phyloP scores from a whole-genome alignment of 2,113 vertebrate genomes.

The Ondatra zibethicus region DNA sequence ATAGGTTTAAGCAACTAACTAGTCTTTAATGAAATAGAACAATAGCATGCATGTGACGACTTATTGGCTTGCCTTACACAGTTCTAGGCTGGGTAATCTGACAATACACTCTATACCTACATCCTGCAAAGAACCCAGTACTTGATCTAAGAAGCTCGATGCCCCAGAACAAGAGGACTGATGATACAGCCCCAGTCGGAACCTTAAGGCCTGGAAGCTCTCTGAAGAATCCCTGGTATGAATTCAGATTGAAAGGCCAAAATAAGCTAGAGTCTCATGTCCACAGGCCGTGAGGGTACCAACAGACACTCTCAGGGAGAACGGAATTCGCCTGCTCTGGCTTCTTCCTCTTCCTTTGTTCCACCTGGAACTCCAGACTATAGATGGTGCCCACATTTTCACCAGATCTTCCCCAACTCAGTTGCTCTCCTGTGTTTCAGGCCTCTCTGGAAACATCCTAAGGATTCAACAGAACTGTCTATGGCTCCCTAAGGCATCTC shows the following conservation, averaged over 20 bases:
- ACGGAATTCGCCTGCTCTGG: not conserved
- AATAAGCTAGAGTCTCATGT: not conserved
- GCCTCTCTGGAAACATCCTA: not conserved
- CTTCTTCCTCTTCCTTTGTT: not conserved
- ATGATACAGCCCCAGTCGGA: not conserved
- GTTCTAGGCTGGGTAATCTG: not conserved
- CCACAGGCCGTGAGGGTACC: no score
- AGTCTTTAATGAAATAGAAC: not conserved
- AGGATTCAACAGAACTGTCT: not conserved
- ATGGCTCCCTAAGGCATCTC: not conserved
- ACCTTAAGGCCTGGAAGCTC: not conserved
- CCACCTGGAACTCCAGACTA: not conserved
- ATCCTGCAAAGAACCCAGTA: not conserved
- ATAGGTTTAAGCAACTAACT: not conserved
- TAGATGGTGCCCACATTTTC: not conserved
- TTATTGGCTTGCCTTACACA: not conserved
- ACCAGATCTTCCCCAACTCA: not conserved
- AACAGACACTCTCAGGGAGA: not conserved
- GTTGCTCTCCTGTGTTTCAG: not conserved
- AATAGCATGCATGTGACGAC: not conserved
- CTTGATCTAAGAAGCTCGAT: not conserved
- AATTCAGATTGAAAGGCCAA: not conserved
- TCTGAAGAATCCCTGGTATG: not conserved
- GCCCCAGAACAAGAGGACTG: fast-evolving
- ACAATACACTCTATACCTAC: not conserved